A percentile compares a stretch with the other conserved stretches of the same genome.
Evolutionary conservation across 2,888 invertebrate species (phyloP).

Genomic region (Drosophila buzzatii): DNA sequence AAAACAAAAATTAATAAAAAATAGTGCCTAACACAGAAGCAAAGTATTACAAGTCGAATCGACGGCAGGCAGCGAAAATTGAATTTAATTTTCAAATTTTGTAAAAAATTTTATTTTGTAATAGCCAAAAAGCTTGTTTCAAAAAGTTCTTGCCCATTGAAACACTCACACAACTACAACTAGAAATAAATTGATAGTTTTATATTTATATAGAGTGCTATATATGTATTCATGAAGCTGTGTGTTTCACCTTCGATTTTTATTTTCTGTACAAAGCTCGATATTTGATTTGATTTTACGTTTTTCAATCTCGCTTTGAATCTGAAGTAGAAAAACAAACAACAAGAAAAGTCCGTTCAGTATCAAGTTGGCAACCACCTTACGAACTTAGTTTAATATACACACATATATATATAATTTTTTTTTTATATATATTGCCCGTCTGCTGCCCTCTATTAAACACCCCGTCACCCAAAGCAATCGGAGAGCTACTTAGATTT

Average conservation of each 20-base stretch:
- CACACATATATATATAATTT: neutral
- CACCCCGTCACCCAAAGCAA: conserved; percentile 40
- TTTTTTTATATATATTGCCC: neutral
- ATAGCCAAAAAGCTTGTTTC: neutral
- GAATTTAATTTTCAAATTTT: neutral
- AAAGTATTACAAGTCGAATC: conserved; percentile 64
- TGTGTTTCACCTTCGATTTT: neutral
- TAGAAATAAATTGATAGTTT: neutral
- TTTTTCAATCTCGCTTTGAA: conserved; percentile 3
- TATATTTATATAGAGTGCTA: neutral
- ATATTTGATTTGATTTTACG: conserved; percentile 19
- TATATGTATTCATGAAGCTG: neutral
- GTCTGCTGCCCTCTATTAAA: neutral
- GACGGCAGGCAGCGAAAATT: conserved; percentile 31
- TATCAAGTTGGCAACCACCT: conserved; percentile 39
- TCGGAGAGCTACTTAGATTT: conserved; percentile 58
- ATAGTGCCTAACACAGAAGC: conserved; percentile 71
- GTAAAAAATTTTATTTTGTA: neutral
- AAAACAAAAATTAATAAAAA: conserved; percentile 29
- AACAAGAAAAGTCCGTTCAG: conserved; percentile 45
- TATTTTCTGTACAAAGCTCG: conserved; percentile 5
- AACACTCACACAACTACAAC: neutral
- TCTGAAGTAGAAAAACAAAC: conserved; percentile 12
- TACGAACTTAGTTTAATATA: conserved; percentile 44
- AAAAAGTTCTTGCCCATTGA: neutral